phyloP scores from a whole-genome alignment of 2,113 vertebrate genomes.

The Ammodytes dubius region DNA sequence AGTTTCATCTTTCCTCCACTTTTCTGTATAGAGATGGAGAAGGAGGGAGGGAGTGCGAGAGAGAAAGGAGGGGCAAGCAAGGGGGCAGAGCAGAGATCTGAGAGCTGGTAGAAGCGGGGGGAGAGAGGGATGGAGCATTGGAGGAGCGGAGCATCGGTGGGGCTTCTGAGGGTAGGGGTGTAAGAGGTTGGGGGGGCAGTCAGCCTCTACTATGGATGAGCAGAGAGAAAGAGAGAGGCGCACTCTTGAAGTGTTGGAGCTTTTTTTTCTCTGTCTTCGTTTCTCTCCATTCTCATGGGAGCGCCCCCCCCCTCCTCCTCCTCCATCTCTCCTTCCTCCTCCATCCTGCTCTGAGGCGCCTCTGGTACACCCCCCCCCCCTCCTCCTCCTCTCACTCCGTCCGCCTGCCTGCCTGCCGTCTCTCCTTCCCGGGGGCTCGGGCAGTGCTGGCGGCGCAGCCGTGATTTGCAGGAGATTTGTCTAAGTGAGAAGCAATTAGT shows the following conservation, averaged over 20 bases:
- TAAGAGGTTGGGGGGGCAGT: slow-evolving; percentile 69
- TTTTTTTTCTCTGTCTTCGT: slow-evolving; percentile 60
- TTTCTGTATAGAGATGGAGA: slow-evolving; percentile 78
- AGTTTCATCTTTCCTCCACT: slow-evolving; percentile 87
- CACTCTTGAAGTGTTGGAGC: slow-evolving; percentile 75
- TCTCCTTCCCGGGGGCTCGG: slow-evolving; percentile 80
- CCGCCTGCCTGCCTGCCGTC: slow-evolving; percentile 81
- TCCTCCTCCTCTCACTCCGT: slow-evolving; percentile 64
- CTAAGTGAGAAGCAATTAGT: slow-evolving; percentile 91
- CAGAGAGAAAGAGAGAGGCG: slow-evolving; percentile 64
- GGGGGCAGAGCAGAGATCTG: slow-evolving; percentile 80
- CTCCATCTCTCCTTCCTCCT: slow-evolving; percentile 62
- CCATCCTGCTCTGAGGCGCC: slow-evolving; percentile 83
- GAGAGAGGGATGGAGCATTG: slow-evolving; percentile 25
- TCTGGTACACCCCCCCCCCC: slow-evolving; percentile 72
- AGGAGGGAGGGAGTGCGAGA: slow-evolving; percentile 65
- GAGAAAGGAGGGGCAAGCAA: slow-evolving; percentile 60
- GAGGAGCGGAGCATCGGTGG: slow-evolving; percentile 55
- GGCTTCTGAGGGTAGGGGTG: slow-evolving; percentile 73
- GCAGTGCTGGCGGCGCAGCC: slow-evolving; percentile 83
- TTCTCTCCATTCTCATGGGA: slow-evolving; percentile 78
- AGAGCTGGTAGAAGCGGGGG: slow-evolving; percentile 54
- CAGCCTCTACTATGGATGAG: slow-evolving; percentile 74
- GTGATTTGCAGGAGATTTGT: slow-evolving; percentile 89
- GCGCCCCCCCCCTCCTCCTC: slow-evolving; percentile 35